Percentiles rank a stretch among this genome's conserved stretches.
Conservation (phyloP, 2,113 vertebrate genomes). For the Engystomops pustulosus region DNA sequence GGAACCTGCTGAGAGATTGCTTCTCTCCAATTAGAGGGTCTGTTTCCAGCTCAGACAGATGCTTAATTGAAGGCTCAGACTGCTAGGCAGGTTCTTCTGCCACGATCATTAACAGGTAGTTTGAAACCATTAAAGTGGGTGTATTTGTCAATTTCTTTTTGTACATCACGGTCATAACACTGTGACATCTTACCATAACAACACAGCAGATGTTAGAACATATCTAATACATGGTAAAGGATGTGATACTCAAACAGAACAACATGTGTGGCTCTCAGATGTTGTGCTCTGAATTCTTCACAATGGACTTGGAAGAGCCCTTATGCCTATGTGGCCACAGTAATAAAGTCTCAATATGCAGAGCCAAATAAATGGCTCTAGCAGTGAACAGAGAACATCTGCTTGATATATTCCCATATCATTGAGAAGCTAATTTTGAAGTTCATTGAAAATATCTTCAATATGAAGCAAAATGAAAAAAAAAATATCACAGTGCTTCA, state of each 20-base stretch:
- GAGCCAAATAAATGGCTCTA: slow-evolving; percentile 75
- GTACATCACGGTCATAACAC: slow-evolving; percentile 65
- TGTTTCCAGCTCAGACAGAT: slow-evolving; percentile 77
- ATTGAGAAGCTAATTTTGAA: slow-evolving; percentile 75
- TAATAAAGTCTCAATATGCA: slow-evolving; percentile 63
- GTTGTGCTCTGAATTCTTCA: neutral
- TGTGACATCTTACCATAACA: slow-evolving; percentile 58
- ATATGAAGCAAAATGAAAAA: neutral
- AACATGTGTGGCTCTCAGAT: neutral
- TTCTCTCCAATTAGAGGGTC: slow-evolving; percentile 75
- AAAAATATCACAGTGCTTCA: neutral
- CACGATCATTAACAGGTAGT: slow-evolving; percentile 77
- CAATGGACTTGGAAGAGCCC: neutral
- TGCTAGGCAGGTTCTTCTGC: slow-evolving; percentile 73
- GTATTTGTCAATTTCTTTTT: slow-evolving; percentile 68
- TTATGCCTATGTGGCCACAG: neutral
- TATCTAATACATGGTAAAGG: slow-evolving; percentile 3
- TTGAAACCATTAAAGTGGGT: slow-evolving; percentile 72
- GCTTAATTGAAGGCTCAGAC: slow-evolving; percentile 77
- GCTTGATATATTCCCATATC: slow-evolving; percentile 77
- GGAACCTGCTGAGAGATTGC: slow-evolving; percentile 73
- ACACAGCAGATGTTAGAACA: slow-evolving; percentile 45
- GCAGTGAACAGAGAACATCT: slow-evolving; percentile 75
- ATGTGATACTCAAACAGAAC: neutral
- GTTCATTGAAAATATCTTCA: too few relatives aligned